These are phyloP conservation scores for Pampus argenteus DNA, from an alignment of 2,797 vertebrate genomes.

Conservation along the genomic window DNA sequence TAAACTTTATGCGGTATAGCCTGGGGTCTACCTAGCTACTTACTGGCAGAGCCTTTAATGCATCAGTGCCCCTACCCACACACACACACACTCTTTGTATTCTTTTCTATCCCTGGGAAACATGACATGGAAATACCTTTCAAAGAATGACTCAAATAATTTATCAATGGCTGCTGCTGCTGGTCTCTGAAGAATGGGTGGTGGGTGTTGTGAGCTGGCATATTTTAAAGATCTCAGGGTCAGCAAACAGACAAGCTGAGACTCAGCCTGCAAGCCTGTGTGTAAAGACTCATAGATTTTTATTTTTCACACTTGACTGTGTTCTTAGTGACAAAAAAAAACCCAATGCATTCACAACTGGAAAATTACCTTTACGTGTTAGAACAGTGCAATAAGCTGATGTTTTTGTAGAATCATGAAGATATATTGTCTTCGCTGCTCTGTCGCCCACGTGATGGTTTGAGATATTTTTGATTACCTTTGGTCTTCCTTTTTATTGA, in stretches of 20 bases:
- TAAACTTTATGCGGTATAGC: constrained; percentile 55
- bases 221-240: constrained; percentile 44
- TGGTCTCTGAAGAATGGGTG: constrained; percentile 16
- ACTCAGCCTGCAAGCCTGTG: background rate
- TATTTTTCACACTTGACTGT: constrained; percentile 10
- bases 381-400: background rate
- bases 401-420: constrained; percentile 20
- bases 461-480: background rate
- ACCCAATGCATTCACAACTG: background rate
- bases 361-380: constrained; percentile 1
- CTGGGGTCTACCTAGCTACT: constrained; percentile 46
- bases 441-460: constrained; percentile 4
- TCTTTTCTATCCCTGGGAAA: constrained; percentile 42
- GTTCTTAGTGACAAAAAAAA: background rate
- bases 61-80: constrained; percentile 53
- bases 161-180: constrained; percentile 46
- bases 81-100: constrained; percentile 27
- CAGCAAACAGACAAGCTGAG: background rate
- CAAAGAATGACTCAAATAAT: constrained; percentile 63
- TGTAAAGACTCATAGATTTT: constrained; percentile 15
- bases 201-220: constrained; percentile 25
- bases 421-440: constrained; percentile 6
- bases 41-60: constrained; percentile 68
- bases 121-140: constrained; percentile 51
- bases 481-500: background rate